Percentiles rank a stretch among this genome's conserved stretches.
Conservation (phyloP, 2,888 invertebrate species). For the Mylabris sibirica region DNA sequence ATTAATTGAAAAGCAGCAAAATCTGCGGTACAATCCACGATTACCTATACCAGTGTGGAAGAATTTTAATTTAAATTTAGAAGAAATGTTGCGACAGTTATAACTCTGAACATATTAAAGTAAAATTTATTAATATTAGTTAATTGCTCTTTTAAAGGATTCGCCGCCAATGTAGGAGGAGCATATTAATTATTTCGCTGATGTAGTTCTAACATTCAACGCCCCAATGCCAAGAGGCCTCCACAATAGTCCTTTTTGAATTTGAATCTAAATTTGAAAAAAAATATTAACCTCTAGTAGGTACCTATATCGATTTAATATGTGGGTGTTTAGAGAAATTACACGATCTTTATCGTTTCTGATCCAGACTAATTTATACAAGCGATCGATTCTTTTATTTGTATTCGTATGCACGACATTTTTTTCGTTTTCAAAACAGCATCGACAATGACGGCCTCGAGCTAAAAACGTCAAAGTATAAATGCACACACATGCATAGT, state of each 20-base stretch:
- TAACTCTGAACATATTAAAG: slow-evolving; percentile 26
- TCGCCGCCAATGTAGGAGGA: slow-evolving; percentile 25
- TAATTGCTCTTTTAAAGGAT: slow-evolving; percentile 19
- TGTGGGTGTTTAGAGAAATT: slow-evolving; percentile 4
- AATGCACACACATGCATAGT: slow-evolving; percentile 43
- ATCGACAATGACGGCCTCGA: slow-evolving; percentile 41
- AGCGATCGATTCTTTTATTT: not conserved
- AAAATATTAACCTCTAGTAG: not conserved
- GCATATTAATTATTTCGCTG: slow-evolving; percentile 20
- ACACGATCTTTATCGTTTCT: not conserved
- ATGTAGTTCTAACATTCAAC: slow-evolving; percentile 5
- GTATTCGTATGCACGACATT: not conserved
- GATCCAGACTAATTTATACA: slow-evolving; percentile 11
- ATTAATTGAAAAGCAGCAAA: not conserved
- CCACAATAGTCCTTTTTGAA: not conserved
- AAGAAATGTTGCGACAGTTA: slow-evolving; percentile 28
- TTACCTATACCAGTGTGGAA: not conserved
- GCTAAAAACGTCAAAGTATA: slow-evolving; percentile 25
- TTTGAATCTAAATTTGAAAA: not conserved
- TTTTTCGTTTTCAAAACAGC: not conserved
- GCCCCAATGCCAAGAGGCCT: not conserved
- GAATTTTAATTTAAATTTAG: slow-evolving; percentile 1
- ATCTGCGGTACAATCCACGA: slow-evolving; percentile 1
- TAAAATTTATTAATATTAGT: slow-evolving; percentile 35
- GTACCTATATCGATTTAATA: not conserved